Conservation (phyloP, 2,888 invertebrate genomes). For the Chrysomela aeneicollis region DNA sequence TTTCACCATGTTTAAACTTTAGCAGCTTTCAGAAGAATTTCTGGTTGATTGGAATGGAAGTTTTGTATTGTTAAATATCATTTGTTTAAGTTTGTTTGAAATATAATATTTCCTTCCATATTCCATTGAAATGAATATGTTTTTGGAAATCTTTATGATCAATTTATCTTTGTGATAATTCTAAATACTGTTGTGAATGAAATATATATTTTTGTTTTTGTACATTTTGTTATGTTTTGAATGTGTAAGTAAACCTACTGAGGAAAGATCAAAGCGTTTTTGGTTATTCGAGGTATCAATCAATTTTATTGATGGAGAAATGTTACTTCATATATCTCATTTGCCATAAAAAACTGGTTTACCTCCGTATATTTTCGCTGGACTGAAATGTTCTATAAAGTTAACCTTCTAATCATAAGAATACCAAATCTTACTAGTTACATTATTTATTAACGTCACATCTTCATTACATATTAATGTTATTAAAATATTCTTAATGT, state of each 20-base stretch:
- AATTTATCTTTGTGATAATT: slow-evolving; percentile 1
- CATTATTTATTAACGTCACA: slow-evolving; percentile 25
- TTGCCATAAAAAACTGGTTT: not conserved
- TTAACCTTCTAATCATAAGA: slow-evolving; percentile 47
- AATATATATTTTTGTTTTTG: not conserved
- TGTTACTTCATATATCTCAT: not conserved
- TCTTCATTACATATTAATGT: slow-evolving; percentile 30
- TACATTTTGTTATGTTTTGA: not conserved
- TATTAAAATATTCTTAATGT: slow-evolving; percentile 12
- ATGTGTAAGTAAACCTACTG: not conserved
- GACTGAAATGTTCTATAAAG: slow-evolving; percentile 8
- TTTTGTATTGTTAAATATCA: not conserved
- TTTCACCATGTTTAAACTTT: not conserved
- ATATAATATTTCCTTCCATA: not conserved
- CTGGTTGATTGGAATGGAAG: not conserved
- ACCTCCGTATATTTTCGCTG: not conserved
- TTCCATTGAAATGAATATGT: not conserved
- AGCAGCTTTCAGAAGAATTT: not conserved
- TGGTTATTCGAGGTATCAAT: not conserved
- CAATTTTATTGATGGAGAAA: not conserved
- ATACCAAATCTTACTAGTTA: slow-evolving; percentile 44
- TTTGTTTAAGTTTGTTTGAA: not conserved
- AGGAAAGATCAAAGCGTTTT: not conserved
- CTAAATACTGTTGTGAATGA: not conserved
- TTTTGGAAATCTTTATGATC: not conserved